phyloP scores from a whole-genome alignment of 37 sponge, comb jelly and placozoan species.

The Diacarnus erythraeanus region DNA sequence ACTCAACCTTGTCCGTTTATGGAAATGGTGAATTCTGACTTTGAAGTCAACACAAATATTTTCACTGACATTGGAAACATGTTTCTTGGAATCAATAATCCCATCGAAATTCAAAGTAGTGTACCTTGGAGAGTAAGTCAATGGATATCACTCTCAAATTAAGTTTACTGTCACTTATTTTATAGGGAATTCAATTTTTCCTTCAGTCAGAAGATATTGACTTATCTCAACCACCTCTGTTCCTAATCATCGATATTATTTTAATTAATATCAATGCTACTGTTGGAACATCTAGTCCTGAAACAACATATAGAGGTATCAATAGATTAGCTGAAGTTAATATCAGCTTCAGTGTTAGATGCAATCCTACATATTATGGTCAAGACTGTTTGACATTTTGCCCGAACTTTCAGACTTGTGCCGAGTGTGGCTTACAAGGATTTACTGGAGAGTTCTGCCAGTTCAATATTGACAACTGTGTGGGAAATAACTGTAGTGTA shows the following conservation, averaged over 20 bases:
- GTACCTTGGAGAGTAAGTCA: neutral
- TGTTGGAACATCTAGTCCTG: too few relatives aligned
- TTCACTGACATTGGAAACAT: too few relatives aligned
- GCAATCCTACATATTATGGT: too few relatives aligned
- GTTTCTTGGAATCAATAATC: neutral
- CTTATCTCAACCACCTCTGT: too few relatives aligned
- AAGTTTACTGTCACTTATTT: neutral
- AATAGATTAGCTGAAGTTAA: too few relatives aligned
- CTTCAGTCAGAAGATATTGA: too few relatives aligned
- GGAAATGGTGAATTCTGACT: too few relatives aligned
- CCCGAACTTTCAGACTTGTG: neutral
- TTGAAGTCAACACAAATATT: neutral
- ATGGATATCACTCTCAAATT: too few relatives aligned
- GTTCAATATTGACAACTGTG: neutral
- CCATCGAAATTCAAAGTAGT: neutral
- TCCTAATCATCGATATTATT: neutral
- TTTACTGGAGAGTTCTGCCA: neutral
- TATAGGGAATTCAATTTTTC: neutral
- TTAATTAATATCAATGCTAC: neutral
- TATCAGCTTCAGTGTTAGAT: too few relatives aligned
- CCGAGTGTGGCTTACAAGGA: neutral
- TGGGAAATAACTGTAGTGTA: neutral
- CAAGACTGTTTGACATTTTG: too few relatives aligned
- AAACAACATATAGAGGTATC: too few relatives aligned
- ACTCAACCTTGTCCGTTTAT: neutral